Base-by-base conservation (phyloP, 2,797 vertebrate species). In the Merluccius polli region DNA sequence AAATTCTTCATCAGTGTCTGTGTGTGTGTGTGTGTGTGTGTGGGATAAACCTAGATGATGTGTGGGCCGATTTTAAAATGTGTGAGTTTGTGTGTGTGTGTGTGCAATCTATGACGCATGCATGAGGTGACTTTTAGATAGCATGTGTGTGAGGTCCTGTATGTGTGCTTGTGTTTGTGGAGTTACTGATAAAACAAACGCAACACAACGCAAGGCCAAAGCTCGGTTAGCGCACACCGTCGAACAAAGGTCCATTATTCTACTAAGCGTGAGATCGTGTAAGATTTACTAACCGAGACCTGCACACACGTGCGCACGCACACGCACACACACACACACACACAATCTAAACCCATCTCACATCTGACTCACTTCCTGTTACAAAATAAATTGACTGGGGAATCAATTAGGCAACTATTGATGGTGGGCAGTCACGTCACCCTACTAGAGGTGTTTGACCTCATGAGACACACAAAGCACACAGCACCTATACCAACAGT, bases 171-270 rank as follows among this genome's bases (percentile, higher is more conserved):
- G 65, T 71, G 74, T 59, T 52, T 74, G 52, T n/a, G 73, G 67
- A 71, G 32, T 8, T 72, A 35, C 27, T 73, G 85, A 87, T 83
- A 82, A 86, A 78, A 70, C 71, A 11, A 75, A 73, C 31, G n/a
- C n/a, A n/a, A 73, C 29, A 59, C 16, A 74, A 76, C 52, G 75
- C 41, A 35, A 78, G 80, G 81, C 44, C 76, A 77, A 38, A 59
- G 74, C 80, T 76, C 77, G 79, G 41, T 82, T 77, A 77, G 29
- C 70, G 27, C 59, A 52, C 8, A 8, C n/a, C 1, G 1, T 13
- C 7, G 79, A 83, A 85, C 84, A 89, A 88, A 87, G 87, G 79
- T 12, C 0, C 24, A 29, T 38, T 44, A 52, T 82, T 85, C 68
- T 81, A 24, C 48, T 29, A 72, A 78, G n/a, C 75, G 78, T 87